Evolutionary conservation across 2,888 invertebrate species (phyloP), one percentile per base, ranked within the genome.

Genomic region (Elysia crispata): DNA sequence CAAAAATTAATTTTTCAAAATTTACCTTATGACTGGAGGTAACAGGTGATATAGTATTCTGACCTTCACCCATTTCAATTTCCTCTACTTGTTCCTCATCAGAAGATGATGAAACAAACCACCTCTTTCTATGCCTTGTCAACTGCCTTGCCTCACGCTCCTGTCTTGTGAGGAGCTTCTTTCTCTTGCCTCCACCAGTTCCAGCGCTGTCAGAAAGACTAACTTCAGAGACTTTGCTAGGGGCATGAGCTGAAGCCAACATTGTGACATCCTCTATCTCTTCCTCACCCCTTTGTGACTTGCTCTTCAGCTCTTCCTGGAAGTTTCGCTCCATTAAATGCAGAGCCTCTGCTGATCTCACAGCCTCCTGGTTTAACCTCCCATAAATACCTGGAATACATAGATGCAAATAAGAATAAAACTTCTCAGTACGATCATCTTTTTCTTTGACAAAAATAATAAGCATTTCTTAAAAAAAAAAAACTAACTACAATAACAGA

Each of bases 301-400:
- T 41, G 41, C 41, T 41, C n/a, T 60, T 23, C 60, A 23, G 15
- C 3, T 18, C 23, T 23, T 23, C 41, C 70, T 70, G 31, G n/a
- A 15, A 28, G 62, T 80, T 70, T 20, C 80, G 75, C 31, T 80
- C 80, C 25, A 80, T 28, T 0, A 80, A 11, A 49, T 80, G 76
- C 5, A 80, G 64, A 28, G 76, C 80, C 50, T 80, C 80, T 41
- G 80, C 80, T 41, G 80, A 76, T 23, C 28, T 75, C 20, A 79
- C 69, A 25, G 79, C 66, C 20, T 66, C 49, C 50, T 74, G 41
- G 67, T 67, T 67, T 8, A 79, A 57, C n/a, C 23, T 50, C 8
- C 74, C 79, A 79, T 79, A 75, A 0, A 79, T 41, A n/a, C 57
- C 79, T 78, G 60, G 5, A 23, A 60, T 23, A 54, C 13, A 54